Base-by-base conservation (phyloP, 2,888 invertebrate species). In the Drosophila percnosoma region DNA sequence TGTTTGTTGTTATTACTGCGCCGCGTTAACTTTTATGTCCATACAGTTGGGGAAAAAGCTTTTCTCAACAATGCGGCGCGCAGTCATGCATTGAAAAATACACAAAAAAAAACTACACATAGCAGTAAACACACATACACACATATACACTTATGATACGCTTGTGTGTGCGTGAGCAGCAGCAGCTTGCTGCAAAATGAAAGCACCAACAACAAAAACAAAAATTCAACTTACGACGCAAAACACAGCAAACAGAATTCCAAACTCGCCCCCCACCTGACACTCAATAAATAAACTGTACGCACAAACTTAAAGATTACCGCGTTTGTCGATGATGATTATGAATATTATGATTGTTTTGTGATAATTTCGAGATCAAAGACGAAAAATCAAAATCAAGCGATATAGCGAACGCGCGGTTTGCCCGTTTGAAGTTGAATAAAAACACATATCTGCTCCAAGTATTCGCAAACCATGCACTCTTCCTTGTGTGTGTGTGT, bases 361-460 rank as follows among this genome's bases (percentile, higher is more conserved):
- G 61, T 62, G 48, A 75, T 66, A 67, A 51, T 64, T 58, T 34
- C 72, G 78, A 78, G 78, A 78, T 78, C 78, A 78, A 75, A 72
- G 72, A 72, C 58, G 60, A 72, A 68, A 72, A 73, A 72, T 68
- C 78, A 78, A 78, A 80, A 80, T 76, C 80, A 78, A 78, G 78
- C 78, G 78, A 80, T 54, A 60, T 73, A 73, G 80, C 81, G 78
- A 78, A 87, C 81, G 81, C 84, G 84, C 85, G 87, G 78, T 87
- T 87, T 88, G 84, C 89, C 87, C 83, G 87, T 89, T 87, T 84
- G 89, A 87, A 84, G 84, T 84, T 81, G 78, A 79, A 80, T 78
- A 87, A 85, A 87, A 83, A 88, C 70, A 80, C 62, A 76, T 78
- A 64, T 76, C 73, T 69, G 78, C 78, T 69, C 77, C 65, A 80